These are phyloP conservation scores for Daktulosphaira vitifoliae DNA, from an alignment of 1,140 invertebrate species.

Conservation along the genomic window DNA sequence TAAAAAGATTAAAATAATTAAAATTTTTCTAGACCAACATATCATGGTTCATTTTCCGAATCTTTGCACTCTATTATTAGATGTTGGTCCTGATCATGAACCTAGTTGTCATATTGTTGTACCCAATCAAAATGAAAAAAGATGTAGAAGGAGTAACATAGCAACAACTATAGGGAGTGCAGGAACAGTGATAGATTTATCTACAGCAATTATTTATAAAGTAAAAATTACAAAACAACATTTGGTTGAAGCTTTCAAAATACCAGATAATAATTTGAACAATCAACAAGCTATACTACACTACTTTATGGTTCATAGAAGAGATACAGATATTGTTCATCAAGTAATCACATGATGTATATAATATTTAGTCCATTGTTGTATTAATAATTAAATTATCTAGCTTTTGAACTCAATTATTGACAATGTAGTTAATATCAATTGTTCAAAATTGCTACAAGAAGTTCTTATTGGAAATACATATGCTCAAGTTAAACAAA, in stretches of 20 bases:
- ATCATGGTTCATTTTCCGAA: slow-evolving; percentile 67
- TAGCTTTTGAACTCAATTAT: slow-evolving; percentile 47
- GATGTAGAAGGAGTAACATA: slow-evolving; percentile 7
- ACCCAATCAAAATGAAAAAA: slow-evolving; percentile 34
- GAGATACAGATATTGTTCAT: slow-evolving; percentile 56
- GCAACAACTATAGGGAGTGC: slow-evolving; percentile 8
- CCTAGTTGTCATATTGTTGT: slow-evolving; percentile 65
- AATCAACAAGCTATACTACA: slow-evolving; percentile 65
- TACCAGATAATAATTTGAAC: slow-evolving; percentile 1
- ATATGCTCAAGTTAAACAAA: slow-evolving; percentile 59
- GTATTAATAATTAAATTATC: slow-evolving; percentile 30
- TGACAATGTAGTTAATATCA: slow-evolving; percentile 47
- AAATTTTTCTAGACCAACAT: slow-evolving; percentile 52
- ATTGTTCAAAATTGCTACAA: slow-evolving; percentile 56
- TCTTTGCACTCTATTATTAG: slow-evolving; percentile 67
- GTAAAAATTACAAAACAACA: slow-evolving; percentile 54
- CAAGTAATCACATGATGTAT: slow-evolving; percentile 15
- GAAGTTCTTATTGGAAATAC: slow-evolving; percentile 66
- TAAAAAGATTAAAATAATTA: too few species aligned
- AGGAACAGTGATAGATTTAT: slow-evolving; percentile 47
- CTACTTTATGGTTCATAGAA: slow-evolving; percentile 64
- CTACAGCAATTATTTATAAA: slow-evolving; percentile 60
- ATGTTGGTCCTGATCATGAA: slow-evolving; percentile 68
- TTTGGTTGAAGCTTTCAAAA: slow-evolving; percentile 56
- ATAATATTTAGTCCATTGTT: too few species aligned